phyloP scores from a whole-genome alignment of 2,888 invertebrate species.

The Drosophila dives region DNA sequence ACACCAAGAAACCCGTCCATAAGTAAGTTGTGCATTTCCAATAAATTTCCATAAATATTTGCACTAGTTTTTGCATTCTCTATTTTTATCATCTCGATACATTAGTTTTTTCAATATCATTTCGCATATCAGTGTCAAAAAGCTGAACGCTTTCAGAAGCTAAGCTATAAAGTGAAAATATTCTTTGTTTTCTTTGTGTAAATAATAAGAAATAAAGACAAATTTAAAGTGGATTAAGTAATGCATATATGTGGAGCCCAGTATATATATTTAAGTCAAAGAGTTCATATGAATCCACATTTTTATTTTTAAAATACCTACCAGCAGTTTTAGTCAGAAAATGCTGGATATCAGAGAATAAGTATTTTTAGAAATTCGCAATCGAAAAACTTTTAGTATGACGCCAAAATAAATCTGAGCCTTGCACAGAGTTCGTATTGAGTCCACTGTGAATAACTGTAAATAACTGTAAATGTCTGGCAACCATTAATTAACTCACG shows the following conservation, averaged over 20 bases:
- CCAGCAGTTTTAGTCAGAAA: neutral
- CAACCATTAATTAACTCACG: constrained; percentile 9
- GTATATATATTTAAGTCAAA: neutral
- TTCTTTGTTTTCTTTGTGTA: neutral
- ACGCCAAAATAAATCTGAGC: neutral
- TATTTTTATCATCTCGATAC: constrained; percentile 14
- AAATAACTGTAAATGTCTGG: constrained; percentile 8
- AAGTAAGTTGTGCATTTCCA: constrained; percentile 54
- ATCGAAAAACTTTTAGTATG: too few species aligned
- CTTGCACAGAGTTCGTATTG: neutral
- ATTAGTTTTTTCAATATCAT: constrained; percentile 26
- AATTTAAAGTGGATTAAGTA: neutral
- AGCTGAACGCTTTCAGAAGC: neutral
- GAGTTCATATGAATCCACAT: too few species aligned
- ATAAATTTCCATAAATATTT: constrained; percentile 2
- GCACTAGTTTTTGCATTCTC: constrained; percentile 4
- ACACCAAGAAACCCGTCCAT: constrained; percentile 64
- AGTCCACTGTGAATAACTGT: neutral
- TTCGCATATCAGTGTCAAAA: constrained; percentile 46
- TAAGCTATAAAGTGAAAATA: neutral
- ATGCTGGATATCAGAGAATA: too few species aligned
- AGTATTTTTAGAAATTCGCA: neutral
- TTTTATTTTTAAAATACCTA: neutral
- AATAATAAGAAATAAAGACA: neutral
- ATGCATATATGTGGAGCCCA: neutral